Base-by-base conservation (phyloP, 2,888 invertebrate species). In the Phragmatobia fuliginosa region DNA sequence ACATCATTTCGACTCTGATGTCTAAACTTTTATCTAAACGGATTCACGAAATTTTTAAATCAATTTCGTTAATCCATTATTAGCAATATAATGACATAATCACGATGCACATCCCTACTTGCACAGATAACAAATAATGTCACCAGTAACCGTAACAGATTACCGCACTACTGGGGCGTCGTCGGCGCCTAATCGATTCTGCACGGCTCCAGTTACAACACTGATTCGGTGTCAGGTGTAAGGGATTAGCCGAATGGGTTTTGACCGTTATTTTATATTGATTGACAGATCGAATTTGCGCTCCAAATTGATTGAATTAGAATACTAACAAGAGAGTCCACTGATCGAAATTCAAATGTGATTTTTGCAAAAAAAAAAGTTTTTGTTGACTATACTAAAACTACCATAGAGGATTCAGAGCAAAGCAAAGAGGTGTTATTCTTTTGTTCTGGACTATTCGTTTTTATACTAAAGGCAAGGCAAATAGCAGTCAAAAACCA, bases 101-200 rank as follows among this genome's bases (percentile, higher is more conserved):
- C 52, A 38, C 33, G 14, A 8, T 38, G 11, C 38, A 58, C 41
- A 14, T 59, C 41, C 65, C 36, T 64, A 64, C 7, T 49, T 61
- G 52, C 73, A 80, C 81, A 82, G 83, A 80, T 80, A 82, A 82
- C 78, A 76, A 82, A 80, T 78, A 83, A 80, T 80, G 80, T 80
- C 83, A 80, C 73, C 70, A 62, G 68, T 56, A 64, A 69, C 69
- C 66, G 81, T 77, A 75, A 73, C 83, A 63, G 81, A 71, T 65
- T 82, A 80, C 81, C 69, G 81, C 83, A 83, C 83, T 81, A 73
- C 82, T 83, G 80, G 78, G 84, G 83, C 80, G 78, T 83, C 84
- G 80, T 80, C 84, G 81, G 80, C 68, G 74, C 74, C 81, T 84
- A 85, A 86, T 87, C 87, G 87, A 86, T 86, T 83, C 86, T 64